These are phyloP conservation scores for Amphipoea lucens DNA, from an alignment of 2,888 invertebrate species.

Conservation along the genomic window DNA sequence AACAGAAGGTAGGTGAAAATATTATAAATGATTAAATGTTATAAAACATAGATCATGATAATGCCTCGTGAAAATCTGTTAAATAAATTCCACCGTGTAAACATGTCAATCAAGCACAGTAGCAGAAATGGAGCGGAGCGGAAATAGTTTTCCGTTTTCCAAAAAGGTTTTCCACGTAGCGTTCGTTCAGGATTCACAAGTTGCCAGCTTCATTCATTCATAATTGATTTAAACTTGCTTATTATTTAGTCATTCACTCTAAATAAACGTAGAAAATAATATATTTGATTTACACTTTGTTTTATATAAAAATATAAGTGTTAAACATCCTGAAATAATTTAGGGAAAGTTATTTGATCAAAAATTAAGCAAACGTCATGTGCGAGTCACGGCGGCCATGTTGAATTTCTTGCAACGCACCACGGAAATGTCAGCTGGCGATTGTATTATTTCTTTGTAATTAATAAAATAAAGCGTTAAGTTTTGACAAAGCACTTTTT, in stretches of 20 bases:
- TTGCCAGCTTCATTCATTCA: slow-evolving; percentile 45
- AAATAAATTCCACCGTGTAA: slow-evolving; percentile 43
- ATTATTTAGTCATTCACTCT: slow-evolving; percentile 29
- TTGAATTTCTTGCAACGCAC: slow-evolving; percentile 90
- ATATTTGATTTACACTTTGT: neutral
- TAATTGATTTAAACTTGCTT: slow-evolving; percentile 10
- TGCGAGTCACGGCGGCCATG: slow-evolving; percentile 87
- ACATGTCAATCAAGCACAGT: slow-evolving; percentile 53
- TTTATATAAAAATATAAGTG: neutral
- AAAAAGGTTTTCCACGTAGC: slow-evolving; percentile 78
- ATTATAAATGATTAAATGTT: slow-evolving; percentile 24
- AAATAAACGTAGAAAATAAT: slow-evolving; percentile 5
- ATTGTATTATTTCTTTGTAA: slow-evolving; percentile 84
- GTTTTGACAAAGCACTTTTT: slow-evolving; percentile 72
- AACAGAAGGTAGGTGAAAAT: slow-evolving; percentile 93
- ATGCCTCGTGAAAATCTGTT: slow-evolving; percentile 42
- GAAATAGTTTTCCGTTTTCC: slow-evolving; percentile 63
- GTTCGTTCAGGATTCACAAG: slow-evolving; percentile 74
- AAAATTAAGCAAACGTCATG: slow-evolving; percentile 83
- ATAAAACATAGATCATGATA: slow-evolving; percentile 47
- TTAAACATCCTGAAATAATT: neutral
- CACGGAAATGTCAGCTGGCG: slow-evolving; percentile 90
- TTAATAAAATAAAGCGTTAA: slow-evolving; percentile 79
- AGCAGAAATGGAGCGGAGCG: slow-evolving; percentile 44
- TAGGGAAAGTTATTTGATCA: slow-evolving; percentile 70